Percentiles rank a stretch among this genome's conserved stretches.
Conservation (phyloP, 2,113 vertebrate species). For the Alosa alosa region DNA sequence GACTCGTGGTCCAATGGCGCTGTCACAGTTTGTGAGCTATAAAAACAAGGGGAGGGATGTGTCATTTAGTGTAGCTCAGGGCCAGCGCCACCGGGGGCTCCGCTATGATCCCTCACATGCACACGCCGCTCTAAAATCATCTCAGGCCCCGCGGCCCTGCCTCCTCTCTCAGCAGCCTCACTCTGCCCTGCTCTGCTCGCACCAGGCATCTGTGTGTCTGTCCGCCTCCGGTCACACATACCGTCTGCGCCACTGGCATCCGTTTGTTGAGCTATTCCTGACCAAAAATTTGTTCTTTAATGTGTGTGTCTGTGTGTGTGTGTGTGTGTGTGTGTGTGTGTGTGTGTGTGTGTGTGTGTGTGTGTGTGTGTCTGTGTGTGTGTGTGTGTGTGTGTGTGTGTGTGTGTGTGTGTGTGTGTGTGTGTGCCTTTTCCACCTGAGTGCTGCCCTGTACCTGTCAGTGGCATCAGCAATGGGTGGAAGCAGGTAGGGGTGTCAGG, state of each 20-base stretch:
- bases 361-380: slow-evolving; percentile 15
- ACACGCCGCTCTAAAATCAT: slow-evolving; percentile 3
- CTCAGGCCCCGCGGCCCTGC: slow-evolving; percentile 60
- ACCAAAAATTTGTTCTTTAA: slow-evolving; percentile 36
- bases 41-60: neutral
- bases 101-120: no score
- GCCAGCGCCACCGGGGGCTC: no score
- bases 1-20: neutral
- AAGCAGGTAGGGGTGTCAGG: slow-evolving; percentile 23
- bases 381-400: neutral
- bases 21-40: neutral
- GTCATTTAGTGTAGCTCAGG: neutral
- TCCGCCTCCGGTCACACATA: slow-evolving; percentile 51
- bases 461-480: neutral
- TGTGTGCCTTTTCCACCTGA: slow-evolving; percentile 13
- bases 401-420: neutral
- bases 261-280: slow-evolving; percentile 44
- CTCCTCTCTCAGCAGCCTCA: slow-evolving; percentile 60
- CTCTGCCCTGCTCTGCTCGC: slow-evolving; percentile 50
- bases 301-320: neutral
- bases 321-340: slow-evolving; percentile 45
- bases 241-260: slow-evolving; percentile 63
- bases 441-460: slow-evolving; percentile 25
- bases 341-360: slow-evolving; percentile 44
- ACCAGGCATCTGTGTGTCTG: slow-evolving; percentile 50